phyloP scores from a whole-genome alignment of 2,888 invertebrate species.

The Trileptium ribeirensis region DNA sequence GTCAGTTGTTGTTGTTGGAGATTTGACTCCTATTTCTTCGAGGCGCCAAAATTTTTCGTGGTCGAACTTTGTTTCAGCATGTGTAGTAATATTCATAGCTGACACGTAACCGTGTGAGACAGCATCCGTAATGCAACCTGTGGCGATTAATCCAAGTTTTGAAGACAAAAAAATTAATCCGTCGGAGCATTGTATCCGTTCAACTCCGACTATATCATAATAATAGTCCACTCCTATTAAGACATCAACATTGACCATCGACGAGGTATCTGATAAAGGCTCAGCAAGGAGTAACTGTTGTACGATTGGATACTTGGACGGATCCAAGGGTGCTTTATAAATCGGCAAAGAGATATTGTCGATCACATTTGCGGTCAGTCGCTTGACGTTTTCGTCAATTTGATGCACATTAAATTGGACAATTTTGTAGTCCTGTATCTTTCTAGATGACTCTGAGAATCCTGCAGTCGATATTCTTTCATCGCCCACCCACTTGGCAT shows the following conservation, averaged over 20 bases:
- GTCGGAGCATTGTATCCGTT: background rate
- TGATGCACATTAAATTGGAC: background rate
- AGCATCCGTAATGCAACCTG: background rate
- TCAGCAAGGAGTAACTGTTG: background rate
- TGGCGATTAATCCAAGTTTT: background rate
- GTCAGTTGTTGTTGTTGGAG: background rate
- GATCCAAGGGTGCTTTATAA: background rate
- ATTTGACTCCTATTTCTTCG: background rate
- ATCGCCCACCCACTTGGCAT: background rate
- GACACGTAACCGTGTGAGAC: too few species aligned
- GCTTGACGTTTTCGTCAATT: background rate
- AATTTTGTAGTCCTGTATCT: background rate
- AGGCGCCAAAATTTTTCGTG: background rate
- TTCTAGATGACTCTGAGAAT: background rate
- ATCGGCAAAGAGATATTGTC: background rate
- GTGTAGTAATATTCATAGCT: background rate
- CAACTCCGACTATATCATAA: background rate
- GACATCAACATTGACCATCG: background rate
- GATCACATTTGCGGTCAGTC: background rate
- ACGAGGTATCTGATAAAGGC: background rate
- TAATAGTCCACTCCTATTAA: background rate
- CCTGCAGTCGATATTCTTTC: background rate
- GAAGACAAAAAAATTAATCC: background rate
- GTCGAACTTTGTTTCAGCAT: background rate
- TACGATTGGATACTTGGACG: background rate